Evolutionary conservation across 2,797 vertebrate genomes (phyloP).

Genomic region (Syngnathus rostellatus): DNA sequence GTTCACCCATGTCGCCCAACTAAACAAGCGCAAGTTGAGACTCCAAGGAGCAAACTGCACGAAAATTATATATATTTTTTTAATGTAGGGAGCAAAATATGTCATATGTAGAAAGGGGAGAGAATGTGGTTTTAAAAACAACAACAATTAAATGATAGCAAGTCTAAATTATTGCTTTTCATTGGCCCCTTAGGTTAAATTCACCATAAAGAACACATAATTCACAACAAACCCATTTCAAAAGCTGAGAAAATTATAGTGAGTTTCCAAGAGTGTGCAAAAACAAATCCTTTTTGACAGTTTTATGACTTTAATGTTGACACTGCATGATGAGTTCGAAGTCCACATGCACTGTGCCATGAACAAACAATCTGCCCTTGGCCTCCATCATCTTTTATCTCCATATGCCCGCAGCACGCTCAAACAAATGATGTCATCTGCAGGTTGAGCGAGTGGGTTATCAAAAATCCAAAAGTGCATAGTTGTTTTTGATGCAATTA

Average conservation of each 20-base stretch:
- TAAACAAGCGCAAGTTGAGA: neutral
- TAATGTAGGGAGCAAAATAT: too few relatives aligned
- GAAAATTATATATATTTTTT: too few relatives aligned
- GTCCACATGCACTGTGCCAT: slow-evolving; percentile 45
- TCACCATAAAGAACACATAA: too few relatives aligned
- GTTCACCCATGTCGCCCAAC: neutral
- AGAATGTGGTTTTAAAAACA: too few relatives aligned
- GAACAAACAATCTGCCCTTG: slow-evolving; percentile 41
- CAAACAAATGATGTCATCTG: slow-evolving; percentile 47
- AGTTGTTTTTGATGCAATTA: slow-evolving; percentile 20
- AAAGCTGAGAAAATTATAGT: neutral
- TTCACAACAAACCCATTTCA: too few relatives aligned
- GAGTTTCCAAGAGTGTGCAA: neutral
- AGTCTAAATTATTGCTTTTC: too few relatives aligned
- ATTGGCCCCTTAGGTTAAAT: too few relatives aligned
- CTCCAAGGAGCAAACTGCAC: neutral
- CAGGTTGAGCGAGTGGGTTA: slow-evolving; percentile 28
- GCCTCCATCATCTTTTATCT: slow-evolving; percentile 22
- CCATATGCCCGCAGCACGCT: slow-evolving; percentile 27
- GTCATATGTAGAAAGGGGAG: too few relatives aligned
- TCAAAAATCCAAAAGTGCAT: slow-evolving; percentile 10
- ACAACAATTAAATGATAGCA: too few relatives aligned
- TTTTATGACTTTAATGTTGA: slow-evolving; percentile 19
- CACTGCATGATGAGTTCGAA: slow-evolving; percentile 49
- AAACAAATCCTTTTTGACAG: slow-evolving; percentile 3